Conservation (phyloP, 2,888 invertebrate species). For the Carterocephalus palaemon region DNA sequence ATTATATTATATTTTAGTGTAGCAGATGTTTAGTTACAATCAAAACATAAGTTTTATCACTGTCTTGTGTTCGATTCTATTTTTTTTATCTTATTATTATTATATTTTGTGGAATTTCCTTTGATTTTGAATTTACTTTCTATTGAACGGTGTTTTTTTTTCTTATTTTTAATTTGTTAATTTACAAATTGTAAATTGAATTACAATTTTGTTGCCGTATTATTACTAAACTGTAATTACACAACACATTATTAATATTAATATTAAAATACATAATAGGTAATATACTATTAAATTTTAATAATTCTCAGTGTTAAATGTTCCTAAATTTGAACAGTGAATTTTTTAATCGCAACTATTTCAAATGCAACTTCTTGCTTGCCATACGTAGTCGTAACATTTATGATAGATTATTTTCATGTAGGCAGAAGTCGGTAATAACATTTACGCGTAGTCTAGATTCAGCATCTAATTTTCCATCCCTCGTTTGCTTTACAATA, state of each 20-base stretch:
- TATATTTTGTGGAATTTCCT: conserved; percentile 30
- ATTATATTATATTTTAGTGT: conserved; percentile 58
- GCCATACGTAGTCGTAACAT: conserved; percentile 62
- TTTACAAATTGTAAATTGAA: conserved; percentile 43
- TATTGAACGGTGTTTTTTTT: conserved; percentile 40
- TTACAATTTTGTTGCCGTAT: conserved; percentile 50
- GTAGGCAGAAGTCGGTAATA: conserved; percentile 27
- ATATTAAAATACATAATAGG: conserved; percentile 57
- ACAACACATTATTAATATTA: conserved; percentile 52
- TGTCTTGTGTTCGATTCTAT: conserved; percentile 65
- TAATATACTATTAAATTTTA: conserved; percentile 65
- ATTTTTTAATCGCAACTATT: conserved; percentile 54
- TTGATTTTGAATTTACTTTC: no score
- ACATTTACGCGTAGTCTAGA: conserved; percentile 36
- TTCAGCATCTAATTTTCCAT: conserved; percentile 31
- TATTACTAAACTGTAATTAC: conserved; percentile 50
- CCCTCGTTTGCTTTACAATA: conserved; percentile 25
- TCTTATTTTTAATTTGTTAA: conserved; percentile 35
- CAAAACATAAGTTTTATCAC: conserved; percentile 55
- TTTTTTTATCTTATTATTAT: conserved; percentile 41
- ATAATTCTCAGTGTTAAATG: conserved; percentile 77
- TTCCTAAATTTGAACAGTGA: conserved; percentile 75
- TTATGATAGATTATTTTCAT: conserved; percentile 42
- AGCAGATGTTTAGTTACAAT: conserved; percentile 57
- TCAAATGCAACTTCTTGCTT: conserved; percentile 62